phyloP scores from a whole-genome alignment of 2,888 invertebrate species.

The Neria commutata region DNA sequence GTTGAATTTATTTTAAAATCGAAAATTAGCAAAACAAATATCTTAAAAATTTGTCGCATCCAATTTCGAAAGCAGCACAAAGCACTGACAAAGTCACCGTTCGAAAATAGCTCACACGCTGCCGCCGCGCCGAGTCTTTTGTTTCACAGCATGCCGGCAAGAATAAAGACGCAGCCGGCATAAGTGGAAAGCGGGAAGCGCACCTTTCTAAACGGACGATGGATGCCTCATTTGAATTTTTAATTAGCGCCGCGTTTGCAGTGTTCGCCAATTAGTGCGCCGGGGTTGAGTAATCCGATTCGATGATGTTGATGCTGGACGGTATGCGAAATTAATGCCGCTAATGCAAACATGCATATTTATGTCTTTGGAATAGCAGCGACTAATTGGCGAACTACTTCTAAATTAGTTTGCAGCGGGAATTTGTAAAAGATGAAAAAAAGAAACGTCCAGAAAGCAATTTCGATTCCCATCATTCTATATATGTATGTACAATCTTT shows the following conservation, averaged over 20 bases:
- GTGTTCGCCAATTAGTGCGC: neutral
- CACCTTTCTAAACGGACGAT: no score
- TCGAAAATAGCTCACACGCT: conserved; percentile 40
- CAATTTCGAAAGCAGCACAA: neutral
- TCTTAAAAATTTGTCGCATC: conserved; percentile 30
- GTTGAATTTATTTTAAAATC: conserved; percentile 27
- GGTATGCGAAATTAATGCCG: no score
- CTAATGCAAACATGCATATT: no score
- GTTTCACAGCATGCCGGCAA: conserved; percentile 37
- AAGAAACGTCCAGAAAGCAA: no score
- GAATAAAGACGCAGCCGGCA: conserved; percentile 5
- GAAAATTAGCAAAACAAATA: conserved; percentile 40
- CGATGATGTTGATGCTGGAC: no score
- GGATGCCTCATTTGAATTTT: conserved; percentile 50
- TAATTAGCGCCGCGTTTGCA: conserved; percentile 38
- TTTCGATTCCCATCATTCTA: no score
- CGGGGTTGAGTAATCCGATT: no score
- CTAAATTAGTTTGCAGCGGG: no score
- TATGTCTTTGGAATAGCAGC: no score
- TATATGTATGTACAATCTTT: no score
- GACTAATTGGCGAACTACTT: no score
- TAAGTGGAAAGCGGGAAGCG: neutral
- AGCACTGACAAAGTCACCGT: conserved; percentile 32
- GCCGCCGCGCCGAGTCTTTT: conserved; percentile 35
- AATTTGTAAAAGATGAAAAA: no score